Percentiles rank a stretch among this genome's conserved stretches.
Conservation (phyloP, 2,113 vertebrate genomes). For the Tachysurus vachellii region DNA sequence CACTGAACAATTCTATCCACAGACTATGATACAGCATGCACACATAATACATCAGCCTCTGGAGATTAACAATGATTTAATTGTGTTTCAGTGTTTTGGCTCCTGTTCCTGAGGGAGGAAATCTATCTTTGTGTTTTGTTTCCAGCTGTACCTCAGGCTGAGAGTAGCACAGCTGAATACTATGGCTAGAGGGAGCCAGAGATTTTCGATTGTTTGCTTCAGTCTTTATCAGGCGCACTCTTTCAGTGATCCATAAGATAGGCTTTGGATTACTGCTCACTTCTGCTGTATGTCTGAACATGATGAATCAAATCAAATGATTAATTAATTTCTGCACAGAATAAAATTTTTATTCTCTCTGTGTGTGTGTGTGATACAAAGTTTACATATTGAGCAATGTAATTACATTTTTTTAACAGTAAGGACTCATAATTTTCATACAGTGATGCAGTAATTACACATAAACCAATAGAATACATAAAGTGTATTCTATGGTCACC, state of each 20-base stretch:
- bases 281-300: neutral
- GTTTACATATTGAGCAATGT: too few species aligned
- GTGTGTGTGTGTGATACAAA: too few species aligned
- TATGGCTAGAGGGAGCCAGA: constrained; percentile 54
- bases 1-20: neutral
- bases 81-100: constrained; percentile 30
- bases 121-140: constrained; percentile 28
- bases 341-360: neutral
- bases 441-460: neutral
- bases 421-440: neutral
- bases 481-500: neutral
- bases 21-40: neutral
- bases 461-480: neutral
- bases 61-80: constrained; percentile 20
- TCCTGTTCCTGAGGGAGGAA: constrained; percentile 32
- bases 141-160: constrained; percentile 8
- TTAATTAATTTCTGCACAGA: constrained; percentile 8
- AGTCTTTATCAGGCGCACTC: neutral
- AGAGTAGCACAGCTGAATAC: constrained; percentile 7
- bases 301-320: neutral
- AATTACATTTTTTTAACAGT: too few species aligned
- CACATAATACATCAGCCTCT: constrained; percentile 16
- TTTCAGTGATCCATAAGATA: neutral
- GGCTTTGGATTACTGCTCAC: neutral
- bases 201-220: constrained; percentile 25